phyloP scores from a whole-genome alignment of 2,113 vertebrate species.

The Mystacornis crossleyi region DNA sequence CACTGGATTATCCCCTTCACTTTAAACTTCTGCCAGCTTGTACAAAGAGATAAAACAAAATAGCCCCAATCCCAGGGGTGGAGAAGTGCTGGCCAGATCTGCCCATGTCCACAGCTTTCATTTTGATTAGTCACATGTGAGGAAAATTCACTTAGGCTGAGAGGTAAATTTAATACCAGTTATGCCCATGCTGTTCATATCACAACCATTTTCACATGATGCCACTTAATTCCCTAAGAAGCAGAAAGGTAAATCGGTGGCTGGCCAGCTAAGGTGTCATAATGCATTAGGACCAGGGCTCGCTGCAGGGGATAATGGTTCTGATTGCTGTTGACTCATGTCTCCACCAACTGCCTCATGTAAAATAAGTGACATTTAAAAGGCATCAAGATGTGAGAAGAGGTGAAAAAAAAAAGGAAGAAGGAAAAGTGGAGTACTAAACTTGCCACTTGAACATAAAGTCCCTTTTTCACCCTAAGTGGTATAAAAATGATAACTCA shows the following conservation, averaged over 20 bases:
- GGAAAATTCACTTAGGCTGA: slow-evolving; percentile 95
- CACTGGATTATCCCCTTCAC: slow-evolving; percentile 86
- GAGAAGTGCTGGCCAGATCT: slow-evolving; percentile 82
- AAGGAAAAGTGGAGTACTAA: slow-evolving; percentile 67
- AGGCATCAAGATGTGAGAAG: slow-evolving; percentile 91
- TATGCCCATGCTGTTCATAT: slow-evolving; percentile 97
- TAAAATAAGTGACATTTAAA: slow-evolving; percentile 96
- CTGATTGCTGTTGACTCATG: slow-evolving; percentile 91
- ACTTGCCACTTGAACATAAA: slow-evolving; percentile 79
- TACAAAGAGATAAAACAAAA: slow-evolving; percentile 92
- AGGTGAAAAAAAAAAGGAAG: slow-evolving; percentile 67
- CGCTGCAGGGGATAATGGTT: slow-evolving; percentile 91
- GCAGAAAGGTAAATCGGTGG: slow-evolving; percentile 89
- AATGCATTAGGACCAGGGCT: slow-evolving; percentile 88
- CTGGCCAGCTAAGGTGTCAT: slow-evolving; percentile 85
- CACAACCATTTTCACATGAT: slow-evolving; percentile 94
- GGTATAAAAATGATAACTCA: slow-evolving; percentile 83
- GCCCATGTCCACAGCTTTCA: slow-evolving; percentile 93
- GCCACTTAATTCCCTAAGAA: slow-evolving; percentile 96
- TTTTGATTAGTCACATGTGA: slow-evolving; percentile 94
- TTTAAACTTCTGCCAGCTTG: slow-evolving; percentile 89
- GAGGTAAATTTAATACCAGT: slow-evolving; percentile 91
- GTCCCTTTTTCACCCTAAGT: slow-evolving; percentile 78
- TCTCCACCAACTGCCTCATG: slow-evolving; percentile 88
- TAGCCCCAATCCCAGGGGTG: slow-evolving; percentile 86